phyloP scores from a whole-genome alignment of 2,797 vertebrate species.

The Telmatherina bonti region DNA sequence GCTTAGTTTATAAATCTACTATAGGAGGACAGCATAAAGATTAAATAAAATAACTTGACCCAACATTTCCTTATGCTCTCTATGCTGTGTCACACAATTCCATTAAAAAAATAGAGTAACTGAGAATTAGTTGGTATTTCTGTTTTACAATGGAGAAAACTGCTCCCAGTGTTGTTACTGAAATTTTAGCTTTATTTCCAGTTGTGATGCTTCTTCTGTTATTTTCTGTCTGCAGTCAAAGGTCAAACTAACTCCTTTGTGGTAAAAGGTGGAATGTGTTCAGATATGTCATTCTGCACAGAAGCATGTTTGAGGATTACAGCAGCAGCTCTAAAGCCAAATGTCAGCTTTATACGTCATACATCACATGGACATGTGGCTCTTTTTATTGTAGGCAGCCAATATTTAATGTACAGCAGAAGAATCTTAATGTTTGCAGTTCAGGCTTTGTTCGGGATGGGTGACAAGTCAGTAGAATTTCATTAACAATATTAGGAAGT shows the following conservation, averaged over 20 bases:
- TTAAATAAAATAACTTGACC: too few species aligned
- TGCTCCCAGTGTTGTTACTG: too few species aligned
- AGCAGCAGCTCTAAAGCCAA: slow-evolving; percentile 5
- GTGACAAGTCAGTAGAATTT: slow-evolving; percentile 19
- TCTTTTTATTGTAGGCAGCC: slow-evolving; percentile 7
- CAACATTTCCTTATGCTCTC: too few species aligned
- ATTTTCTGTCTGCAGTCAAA: background rate
- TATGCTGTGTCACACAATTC: too few species aligned
- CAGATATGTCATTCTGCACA: background rate
- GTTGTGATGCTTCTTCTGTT: background rate
- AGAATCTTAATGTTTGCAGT: slow-evolving; percentile 8
- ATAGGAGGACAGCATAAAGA: too few species aligned
- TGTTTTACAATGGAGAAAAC: too few species aligned
- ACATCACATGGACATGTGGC: background rate
- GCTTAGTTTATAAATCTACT: too few species aligned
- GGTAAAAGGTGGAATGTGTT: background rate
- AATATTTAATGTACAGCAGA: slow-evolving; percentile 24
- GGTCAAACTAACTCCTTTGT: slow-evolving; percentile 1
- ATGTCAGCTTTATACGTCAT: slow-evolving; percentile 4
- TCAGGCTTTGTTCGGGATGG: slow-evolving; percentile 28
- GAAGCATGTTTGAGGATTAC: slow-evolving; percentile 10
- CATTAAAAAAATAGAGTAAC: too few species aligned
- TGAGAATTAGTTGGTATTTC: too few species aligned
- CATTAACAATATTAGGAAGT: slow-evolving; percentile 31
- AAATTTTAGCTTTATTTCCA: background rate